Evolutionary conservation across 2,888 invertebrate species (phyloP).

Genomic region (Baronia brevicornis): DNA sequence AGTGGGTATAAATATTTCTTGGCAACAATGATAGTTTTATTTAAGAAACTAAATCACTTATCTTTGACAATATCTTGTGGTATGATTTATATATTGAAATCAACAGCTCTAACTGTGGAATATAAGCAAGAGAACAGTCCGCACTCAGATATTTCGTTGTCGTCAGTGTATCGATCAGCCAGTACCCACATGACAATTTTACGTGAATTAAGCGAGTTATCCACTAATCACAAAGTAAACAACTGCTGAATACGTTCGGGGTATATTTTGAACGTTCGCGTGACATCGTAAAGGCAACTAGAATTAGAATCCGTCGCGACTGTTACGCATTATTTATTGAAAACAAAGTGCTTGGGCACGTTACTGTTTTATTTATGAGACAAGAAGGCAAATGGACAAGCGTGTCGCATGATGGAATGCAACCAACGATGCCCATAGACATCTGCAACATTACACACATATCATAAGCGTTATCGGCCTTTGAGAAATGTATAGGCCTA

Average conservation of each 20-base stretch:
- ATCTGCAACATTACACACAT: too few relatives aligned
- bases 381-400: too few relatives aligned
- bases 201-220: constrained; percentile 30
- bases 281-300: neutral
- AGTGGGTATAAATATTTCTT: too few relatives aligned
- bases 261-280: constrained; percentile 2
- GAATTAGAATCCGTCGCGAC: neutral
- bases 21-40: constrained; percentile 2
- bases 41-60: constrained; percentile 32
- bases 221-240: constrained; percentile 31
- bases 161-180: constrained; percentile 60
- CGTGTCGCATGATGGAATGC: too few relatives aligned
- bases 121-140: constrained; percentile 30
- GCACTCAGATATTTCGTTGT: constrained; percentile 48
- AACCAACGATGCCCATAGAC: too few relatives aligned
- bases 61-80: too few relatives aligned
- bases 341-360: too few relatives aligned
- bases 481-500: too few relatives aligned
- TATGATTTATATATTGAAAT: too few relatives aligned
- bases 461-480: too few relatives aligned
- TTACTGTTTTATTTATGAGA: too few relatives aligned
- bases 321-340: neutral
- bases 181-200: constrained; percentile 40
- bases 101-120: constrained; percentile 21
- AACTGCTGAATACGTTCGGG: constrained; percentile 19